Conservation (phyloP, 2,797 vertebrate species). For the Bradypodion ventrale region DNA sequence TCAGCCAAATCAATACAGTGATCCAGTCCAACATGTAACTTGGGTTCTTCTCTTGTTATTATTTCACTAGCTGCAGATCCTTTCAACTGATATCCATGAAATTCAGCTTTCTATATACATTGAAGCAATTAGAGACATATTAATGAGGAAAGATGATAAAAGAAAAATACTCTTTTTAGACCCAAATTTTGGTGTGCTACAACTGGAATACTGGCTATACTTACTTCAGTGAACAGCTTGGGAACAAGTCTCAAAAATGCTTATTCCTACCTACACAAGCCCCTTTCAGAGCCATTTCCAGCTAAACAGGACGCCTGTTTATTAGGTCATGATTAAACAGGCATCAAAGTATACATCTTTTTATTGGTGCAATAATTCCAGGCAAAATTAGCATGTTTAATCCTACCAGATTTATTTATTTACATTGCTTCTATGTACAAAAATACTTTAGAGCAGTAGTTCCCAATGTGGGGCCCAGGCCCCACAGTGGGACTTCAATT, state of each 20-base stretch:
- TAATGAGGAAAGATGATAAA: not conserved
- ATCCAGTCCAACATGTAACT: conserved; percentile 43
- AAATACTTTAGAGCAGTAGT: too few species aligned
- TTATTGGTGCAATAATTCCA: too few species aligned
- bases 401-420: too few species aligned
- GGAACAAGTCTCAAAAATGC: not conserved
- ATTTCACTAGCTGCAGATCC: conserved; percentile 75
- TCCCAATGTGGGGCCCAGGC: too few species aligned
- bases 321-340: not conserved
- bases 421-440: too few species aligned
- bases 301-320: not conserved
- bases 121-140: conserved; percentile 6
- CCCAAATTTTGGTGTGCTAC: too few species aligned
- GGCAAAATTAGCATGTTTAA: too few species aligned
- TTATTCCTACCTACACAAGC: not conserved
- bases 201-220: not conserved
- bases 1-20: conserved; percentile 2
- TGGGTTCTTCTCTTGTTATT: conserved; percentile 62
- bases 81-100: conserved; percentile 74
- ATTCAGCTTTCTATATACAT: conserved; percentile 70
- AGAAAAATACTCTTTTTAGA: not conserved
- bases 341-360: too few species aligned
- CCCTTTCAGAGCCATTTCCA: not conserved
- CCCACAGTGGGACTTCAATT: too few species aligned
- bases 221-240: not conserved